A percentile compares a stretch with the other conserved stretches of the same genome.
These are phyloP conservation scores for Bembecia ichneumoniformis DNA, from an alignment of 2,888 invertebrate genomes.

Conservation along the genomic window DNA sequence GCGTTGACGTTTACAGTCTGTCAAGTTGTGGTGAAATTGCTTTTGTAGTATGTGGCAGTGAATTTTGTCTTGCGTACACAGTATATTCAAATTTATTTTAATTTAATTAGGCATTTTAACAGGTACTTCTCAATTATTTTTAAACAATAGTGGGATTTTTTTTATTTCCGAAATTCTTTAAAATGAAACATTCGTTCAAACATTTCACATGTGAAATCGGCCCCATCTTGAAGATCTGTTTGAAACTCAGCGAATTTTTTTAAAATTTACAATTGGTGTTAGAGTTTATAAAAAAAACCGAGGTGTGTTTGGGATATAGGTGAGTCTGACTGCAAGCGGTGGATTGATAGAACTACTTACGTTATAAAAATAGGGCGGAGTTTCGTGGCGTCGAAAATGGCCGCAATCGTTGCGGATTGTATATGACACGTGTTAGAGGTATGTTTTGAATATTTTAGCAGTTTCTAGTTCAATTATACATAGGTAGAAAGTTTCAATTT, in stretches of 20 bases:
- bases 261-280: constrained; percentile 48
- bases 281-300: constrained; percentile 37
- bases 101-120: too few relatives aligned
- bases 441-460: constrained; percentile 25
- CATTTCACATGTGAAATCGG: too few relatives aligned
- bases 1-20: too few relatives aligned
- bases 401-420: constrained; percentile 13
- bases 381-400: constrained; percentile 4
- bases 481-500: constrained; percentile 36
- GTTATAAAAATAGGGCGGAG: constrained; percentile 25
- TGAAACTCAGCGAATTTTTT: constrained; percentile 24
- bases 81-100: too few relatives aligned
- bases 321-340: constrained; percentile 44
- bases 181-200: too few relatives aligned
- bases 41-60: too few relatives aligned
- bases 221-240: constrained; percentile 29
- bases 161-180: too few relatives aligned
- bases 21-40: too few relatives aligned
- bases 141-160: too few relatives aligned
- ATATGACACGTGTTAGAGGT: constrained; percentile 8
- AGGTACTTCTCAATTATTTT: too few relatives aligned
- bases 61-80: too few relatives aligned
- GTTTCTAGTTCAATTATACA: constrained; percentile 19
- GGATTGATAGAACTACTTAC: constrained; percentile 20
- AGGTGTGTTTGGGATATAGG: constrained; percentile 61